Percentiles rank a stretch among this genome's conserved stretches.
phyloP scores from a whole-genome alignment of 2,113 vertebrate genomes.

The Saguinus midas region DNA sequence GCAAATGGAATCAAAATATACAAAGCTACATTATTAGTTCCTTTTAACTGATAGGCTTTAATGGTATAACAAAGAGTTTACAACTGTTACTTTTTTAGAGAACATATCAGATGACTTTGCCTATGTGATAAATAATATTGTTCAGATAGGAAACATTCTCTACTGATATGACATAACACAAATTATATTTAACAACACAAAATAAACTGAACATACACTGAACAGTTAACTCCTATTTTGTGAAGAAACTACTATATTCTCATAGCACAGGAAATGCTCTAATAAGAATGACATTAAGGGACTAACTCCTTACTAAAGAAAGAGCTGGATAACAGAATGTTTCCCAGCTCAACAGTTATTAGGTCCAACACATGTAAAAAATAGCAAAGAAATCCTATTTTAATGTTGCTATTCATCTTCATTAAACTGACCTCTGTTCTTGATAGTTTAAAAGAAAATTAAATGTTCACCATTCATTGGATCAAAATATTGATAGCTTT shows the following conservation, averaged over 20 bases:
- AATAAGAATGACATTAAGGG: not conserved
- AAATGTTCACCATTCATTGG: not conserved
- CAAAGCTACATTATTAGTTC: not conserved
- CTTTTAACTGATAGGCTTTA: not conserved
- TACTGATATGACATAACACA: not conserved
- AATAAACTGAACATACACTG: not conserved
- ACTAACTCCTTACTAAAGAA: not conserved
- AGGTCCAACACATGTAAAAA: not conserved
- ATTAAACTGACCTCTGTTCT: not conserved
- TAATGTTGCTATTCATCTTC: constrained; percentile 26
- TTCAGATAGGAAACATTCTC: not conserved
- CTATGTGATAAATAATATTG: constrained; percentile 15
- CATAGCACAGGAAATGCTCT: not conserved
- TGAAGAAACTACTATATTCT: not conserved
- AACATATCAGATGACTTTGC: not conserved
- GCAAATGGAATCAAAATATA: constrained; percentile 10
- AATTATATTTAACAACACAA: not conserved
- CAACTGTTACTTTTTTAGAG: not conserved
- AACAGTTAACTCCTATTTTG: not conserved
- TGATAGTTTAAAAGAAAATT: not conserved
- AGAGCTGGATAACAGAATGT: not conserved
- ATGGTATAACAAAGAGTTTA: not conserved
- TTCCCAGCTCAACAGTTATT: not conserved
- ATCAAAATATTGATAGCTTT: constrained; percentile 15
- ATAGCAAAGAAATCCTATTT: not conserved